These are phyloP conservation scores for Leptosomus discolor DNA, from an alignment of 2,113 vertebrate genomes.

Conservation along the genomic window DNA sequence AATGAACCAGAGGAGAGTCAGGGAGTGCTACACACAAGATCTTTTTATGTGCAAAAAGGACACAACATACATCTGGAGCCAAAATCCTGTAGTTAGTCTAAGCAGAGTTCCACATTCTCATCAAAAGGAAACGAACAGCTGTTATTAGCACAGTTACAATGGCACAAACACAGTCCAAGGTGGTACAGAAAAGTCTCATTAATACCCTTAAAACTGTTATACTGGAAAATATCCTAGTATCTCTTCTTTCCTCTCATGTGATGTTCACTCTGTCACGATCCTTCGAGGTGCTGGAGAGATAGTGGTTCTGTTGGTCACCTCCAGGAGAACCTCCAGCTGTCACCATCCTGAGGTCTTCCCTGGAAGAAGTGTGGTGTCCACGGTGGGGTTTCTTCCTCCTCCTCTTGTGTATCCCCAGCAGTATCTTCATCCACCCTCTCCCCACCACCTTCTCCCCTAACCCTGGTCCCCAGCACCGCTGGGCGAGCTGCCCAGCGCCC, in stretches of 20 bases:
- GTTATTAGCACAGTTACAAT: not conserved
- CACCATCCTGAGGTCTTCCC: not conserved
- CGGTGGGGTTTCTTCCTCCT: not conserved
- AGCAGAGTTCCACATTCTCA: not conserved
- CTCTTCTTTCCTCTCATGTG: not conserved
- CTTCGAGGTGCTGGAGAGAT: not conserved
- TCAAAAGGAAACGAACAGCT: not conserved
- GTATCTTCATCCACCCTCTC: too few species aligned
- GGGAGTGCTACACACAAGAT: not conserved
- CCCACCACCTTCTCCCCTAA: not conserved
- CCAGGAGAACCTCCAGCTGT: not conserved
- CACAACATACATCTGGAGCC: not conserved
- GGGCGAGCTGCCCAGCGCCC: not conserved
- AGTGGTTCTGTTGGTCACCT: not conserved
- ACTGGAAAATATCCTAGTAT: not conserved
- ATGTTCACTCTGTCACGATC: not conserved
- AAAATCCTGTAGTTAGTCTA: not conserved
- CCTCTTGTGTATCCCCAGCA: fast-evolving
- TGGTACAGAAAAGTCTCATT: not conserved
- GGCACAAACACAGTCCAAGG: not conserved
- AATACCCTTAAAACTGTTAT: not conserved
- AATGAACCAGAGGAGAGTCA: not conserved
- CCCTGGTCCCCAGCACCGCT: not conserved
- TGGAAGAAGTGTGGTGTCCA: not conserved
- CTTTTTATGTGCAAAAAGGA: not conserved